Percentiles rank a stretch among this genome's conserved stretches.
These are phyloP conservation scores for Anastatus disparis DNA, from an alignment of 1,140 invertebrate species.

Conservation along the genomic window DNA sequence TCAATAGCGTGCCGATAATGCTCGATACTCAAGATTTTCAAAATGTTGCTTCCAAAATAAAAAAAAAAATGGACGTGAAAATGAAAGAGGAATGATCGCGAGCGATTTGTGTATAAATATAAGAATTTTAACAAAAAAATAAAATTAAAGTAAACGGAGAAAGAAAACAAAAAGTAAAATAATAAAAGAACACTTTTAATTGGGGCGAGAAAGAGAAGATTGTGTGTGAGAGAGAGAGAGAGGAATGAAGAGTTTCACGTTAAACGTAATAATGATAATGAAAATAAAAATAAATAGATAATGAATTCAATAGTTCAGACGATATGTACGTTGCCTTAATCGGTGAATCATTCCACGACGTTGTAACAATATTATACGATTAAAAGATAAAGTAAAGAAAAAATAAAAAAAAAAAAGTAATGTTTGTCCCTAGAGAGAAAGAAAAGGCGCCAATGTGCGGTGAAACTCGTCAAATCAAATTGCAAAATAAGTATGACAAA, in stretches of 20 bases:
- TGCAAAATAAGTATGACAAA: background rate
- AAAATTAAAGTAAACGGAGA: background rate
- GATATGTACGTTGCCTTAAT: conserved; percentile 44
- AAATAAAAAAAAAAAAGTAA: conserved; percentile 2
- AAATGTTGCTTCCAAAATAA: conserved; percentile 4
- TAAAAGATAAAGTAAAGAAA: background rate
- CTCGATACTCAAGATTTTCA: conserved; percentile 1
- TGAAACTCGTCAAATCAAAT: conserved; percentile 31
- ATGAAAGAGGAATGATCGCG: background rate
- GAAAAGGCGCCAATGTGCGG: background rate
- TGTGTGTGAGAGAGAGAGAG: background rate
- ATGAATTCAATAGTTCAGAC: conserved; percentile 36
- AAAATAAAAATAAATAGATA: conserved; percentile 15
- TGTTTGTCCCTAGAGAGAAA: conserved; percentile 15
- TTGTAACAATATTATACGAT: conserved; percentile 38
- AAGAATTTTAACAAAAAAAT: conserved; percentile 16
- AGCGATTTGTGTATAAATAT: conserved; percentile 33
- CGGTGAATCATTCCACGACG: conserved; percentile 45
- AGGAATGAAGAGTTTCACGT: conserved; percentile 21
- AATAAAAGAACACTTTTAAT: background rate
- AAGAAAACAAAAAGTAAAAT: conserved; percentile 5
- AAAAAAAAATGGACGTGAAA: background rate
- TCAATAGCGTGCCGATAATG: background rate
- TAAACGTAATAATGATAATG: conserved; percentile 26
- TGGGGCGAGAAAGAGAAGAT: conserved; percentile 48